phyloP scores from a whole-genome alignment of 2,797 vertebrate genomes.

The Pampus argenteus region DNA sequence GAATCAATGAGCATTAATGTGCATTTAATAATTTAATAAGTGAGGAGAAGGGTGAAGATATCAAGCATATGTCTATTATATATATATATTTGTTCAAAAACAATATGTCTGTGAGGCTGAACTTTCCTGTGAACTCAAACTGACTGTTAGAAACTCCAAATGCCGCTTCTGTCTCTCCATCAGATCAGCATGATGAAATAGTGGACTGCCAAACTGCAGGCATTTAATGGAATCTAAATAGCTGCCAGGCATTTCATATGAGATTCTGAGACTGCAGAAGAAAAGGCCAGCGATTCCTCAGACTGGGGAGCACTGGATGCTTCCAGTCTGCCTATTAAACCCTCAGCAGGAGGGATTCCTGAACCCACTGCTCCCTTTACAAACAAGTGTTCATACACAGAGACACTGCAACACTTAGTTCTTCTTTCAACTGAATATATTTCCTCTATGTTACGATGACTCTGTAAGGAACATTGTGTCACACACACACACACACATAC shows the following conservation, averaged over 20 bases:
- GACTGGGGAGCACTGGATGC: conserved; percentile 23
- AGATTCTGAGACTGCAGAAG: conserved; percentile 48
- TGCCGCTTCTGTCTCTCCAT: conserved; percentile 31
- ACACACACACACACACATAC: background rate
- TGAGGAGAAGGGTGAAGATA: background rate
- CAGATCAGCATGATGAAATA: conserved; percentile 42
- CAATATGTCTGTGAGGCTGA: background rate
- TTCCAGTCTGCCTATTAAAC: conserved; percentile 54
- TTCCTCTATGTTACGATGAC: conserved; percentile 29
- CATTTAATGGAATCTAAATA: conserved; percentile 50
- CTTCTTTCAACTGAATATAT: conserved; percentile 34
- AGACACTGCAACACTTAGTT: conserved; percentile 31
- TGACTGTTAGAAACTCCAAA: conserved; percentile 15
- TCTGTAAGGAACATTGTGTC: conserved; percentile 29
- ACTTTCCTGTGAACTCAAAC: conserved; percentile 39
- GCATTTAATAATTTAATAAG: conserved; percentile 29
- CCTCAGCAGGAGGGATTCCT: conserved; percentile 34
- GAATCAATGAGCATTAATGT: conserved; percentile 9
- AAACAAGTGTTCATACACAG: conserved; percentile 35
- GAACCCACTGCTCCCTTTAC: conserved; percentile 36
- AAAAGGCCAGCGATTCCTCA: conserved; percentile 40
- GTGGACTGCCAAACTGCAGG: conserved; percentile 37
- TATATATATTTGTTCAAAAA: background rate
- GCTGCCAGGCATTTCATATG: conserved; percentile 52
- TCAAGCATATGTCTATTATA: background rate